These are phyloP conservation scores for Nesometra sesokonis DNA, from an alignment of 35 echinoderm and acorn worm genomes.

Conservation along the genomic window DNA sequence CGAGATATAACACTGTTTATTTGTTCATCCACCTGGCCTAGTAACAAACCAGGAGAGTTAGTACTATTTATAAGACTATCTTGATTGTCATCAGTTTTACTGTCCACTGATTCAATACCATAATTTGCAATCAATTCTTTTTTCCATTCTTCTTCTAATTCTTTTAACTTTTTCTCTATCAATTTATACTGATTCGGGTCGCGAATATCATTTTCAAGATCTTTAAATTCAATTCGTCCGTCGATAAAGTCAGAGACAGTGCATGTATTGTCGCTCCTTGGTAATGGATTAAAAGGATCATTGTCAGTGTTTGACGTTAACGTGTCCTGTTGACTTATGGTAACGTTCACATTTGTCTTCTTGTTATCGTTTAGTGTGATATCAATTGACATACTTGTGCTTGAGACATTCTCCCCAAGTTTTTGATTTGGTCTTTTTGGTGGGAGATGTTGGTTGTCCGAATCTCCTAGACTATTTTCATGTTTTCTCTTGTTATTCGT, in stretches of 20 bases:
- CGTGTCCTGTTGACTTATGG: not conserved
- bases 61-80: not conserved
- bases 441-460: not conserved
- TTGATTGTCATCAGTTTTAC: not conserved
- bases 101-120: not conserved
- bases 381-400: not conserved
- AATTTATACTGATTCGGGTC: not conserved
- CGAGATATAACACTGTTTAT: not conserved
- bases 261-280: not conserved
- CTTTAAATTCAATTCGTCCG: not conserved
- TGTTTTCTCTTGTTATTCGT: not conserved
- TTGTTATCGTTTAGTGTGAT: not conserved
- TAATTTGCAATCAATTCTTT: not conserved
- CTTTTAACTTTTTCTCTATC: not conserved
- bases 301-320: not conserved
- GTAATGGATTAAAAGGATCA: not conserved
- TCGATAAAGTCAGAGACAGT: not conserved
- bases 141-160: not conserved
- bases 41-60: not conserved
- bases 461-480: not conserved
- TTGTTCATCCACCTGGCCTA: not conserved
- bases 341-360: not conserved
- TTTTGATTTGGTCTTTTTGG: not conserved
- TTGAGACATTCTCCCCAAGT: not conserved
- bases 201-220: not conserved